Base-by-base conservation (phyloP, 1,140 invertebrate species). In the Halesus radiatus region DNA sequence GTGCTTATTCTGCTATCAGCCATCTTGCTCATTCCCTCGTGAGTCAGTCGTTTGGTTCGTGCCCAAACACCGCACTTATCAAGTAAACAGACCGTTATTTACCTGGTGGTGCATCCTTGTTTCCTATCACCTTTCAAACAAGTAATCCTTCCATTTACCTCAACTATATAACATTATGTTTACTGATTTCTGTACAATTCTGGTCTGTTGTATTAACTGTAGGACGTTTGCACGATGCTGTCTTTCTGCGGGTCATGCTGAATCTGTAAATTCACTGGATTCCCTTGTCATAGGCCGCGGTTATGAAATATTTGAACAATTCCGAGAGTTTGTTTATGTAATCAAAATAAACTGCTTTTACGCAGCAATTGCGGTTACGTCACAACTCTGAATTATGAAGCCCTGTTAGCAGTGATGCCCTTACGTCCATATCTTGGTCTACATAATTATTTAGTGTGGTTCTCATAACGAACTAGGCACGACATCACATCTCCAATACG, bases 391-490 rank as follows among this genome's bases (percentile, higher is more conserved):
- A 26, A 60, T 15, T 60, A 23, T 60, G 23, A 23, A 13, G 58
- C 58, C 58, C 22, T 60, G 10, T 60, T 60, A 56, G 58, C 22
- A 60, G 3, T 26, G 58, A 60, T 60, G 58, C 58, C 58, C 58
- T 60, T 23, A 60, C 58, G 26, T 60, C 26, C 58, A 66, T 66
- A 32, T 66, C 62, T 66, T 66, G 13, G 20, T 29, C 60, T 66
- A 13, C 26, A 29, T 66, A 66, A 66, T 66, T 66, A 66, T 66
- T 66, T 66, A 66, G 62, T 66, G 45, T 45, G 62, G 62, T 3
- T 22, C 2, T 29, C 29, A 66, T 66, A 66, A 66, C 62, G 32
- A 66, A 66, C 26, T 18, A 18, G 26, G 29, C 62, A 66, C 62
- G 62, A 66, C 62, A 66, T 66, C 62, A 29, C 62, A 29, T 64